These are phyloP conservation scores for Brotula barbata DNA, from an alignment of 2,797 vertebrate genomes.

Conservation along the genomic window DNA sequence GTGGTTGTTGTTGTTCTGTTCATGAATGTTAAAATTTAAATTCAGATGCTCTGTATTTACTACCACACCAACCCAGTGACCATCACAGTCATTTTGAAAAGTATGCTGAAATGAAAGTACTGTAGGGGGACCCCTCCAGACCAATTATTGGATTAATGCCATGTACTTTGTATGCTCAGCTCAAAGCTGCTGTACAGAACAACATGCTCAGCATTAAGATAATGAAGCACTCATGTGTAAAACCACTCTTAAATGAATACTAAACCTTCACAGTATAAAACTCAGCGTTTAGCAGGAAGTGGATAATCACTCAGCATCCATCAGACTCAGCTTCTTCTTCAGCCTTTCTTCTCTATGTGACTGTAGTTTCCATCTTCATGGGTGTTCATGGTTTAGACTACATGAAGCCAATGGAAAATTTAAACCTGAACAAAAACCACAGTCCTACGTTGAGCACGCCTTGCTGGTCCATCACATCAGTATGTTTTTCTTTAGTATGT, in stretches of 20 bases:
- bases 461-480: conserved; percentile 36
- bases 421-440: conserved; percentile 37
- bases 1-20: too few species aligned
- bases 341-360: conserved; percentile 18
- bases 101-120: too few species aligned
- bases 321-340: conserved; percentile 13
- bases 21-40: too few species aligned
- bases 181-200: conserved; percentile 9
- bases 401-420: conserved; percentile 51
- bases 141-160: too few species aligned
- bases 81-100: too few species aligned
- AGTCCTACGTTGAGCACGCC: conserved; percentile 30
- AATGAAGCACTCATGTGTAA: conserved; percentile 40
- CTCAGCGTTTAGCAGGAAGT: conserved; percentile 28
- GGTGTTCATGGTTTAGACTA: conserved; percentile 50
- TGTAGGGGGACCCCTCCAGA: too few species aligned
- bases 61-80: too few species aligned
- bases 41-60: too few species aligned
- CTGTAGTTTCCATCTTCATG: conserved; percentile 46
- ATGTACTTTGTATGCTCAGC: too few species aligned
- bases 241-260: conserved; percentile 7
- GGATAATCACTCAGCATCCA: conserved; percentile 20
- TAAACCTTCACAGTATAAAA: conserved; percentile 40
- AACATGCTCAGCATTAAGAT: conserved; percentile 35
- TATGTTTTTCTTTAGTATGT: conserved; percentile 57